Percentiles rank a stretch among this genome's conserved stretches.
Evolutionary conservation across 2,888 invertebrate species (phyloP).

Genomic region (Parelbella ahira): DNA sequence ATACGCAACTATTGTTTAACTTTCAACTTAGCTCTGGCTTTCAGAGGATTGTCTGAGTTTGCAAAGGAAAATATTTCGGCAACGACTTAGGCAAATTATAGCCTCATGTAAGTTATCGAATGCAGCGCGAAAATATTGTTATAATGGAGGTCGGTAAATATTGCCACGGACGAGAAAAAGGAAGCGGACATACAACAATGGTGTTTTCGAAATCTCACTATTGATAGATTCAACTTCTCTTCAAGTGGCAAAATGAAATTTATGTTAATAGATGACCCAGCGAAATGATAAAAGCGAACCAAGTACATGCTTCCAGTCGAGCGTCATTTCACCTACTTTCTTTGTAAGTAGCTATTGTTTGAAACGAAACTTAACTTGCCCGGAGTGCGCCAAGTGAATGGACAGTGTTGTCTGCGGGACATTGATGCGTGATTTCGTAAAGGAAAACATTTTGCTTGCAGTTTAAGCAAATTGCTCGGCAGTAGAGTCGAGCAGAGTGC

Average conservation of each 20-base stretch:
- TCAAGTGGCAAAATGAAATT: too few species aligned
- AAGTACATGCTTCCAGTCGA: background rate
- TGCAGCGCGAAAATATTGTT: too few species aligned
- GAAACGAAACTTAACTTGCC: conserved; percentile 69
- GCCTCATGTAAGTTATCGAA: too few species aligned
- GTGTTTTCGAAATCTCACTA: too few species aligned
- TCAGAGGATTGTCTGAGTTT: conserved; percentile 16
- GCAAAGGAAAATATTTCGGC: conserved; percentile 11
- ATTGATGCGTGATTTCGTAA: conserved; percentile 72
- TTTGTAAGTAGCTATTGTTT: conserved; percentile 75
- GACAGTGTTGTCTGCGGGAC: conserved; percentile 65
- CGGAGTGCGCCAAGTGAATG: conserved; percentile 53
- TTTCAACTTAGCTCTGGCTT: conserved; percentile 53
- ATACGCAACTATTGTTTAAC: conserved; percentile 72
- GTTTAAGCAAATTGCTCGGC: conserved; percentile 71
- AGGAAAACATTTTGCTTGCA: conserved; percentile 73
- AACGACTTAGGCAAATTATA: conserved; percentile 11
- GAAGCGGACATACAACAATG: too few species aligned
- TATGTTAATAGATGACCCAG: too few species aligned
- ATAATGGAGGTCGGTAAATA: too few species aligned
- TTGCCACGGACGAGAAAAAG: too few species aligned
- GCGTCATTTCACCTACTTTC: conserved; percentile 52
- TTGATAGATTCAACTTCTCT: too few species aligned
- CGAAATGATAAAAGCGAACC: too few species aligned
- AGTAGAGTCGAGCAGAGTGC: conserved; percentile 35